Base-by-base conservation (phyloP, 2,113 vertebrate species). In the Psophia crepitans region DNA sequence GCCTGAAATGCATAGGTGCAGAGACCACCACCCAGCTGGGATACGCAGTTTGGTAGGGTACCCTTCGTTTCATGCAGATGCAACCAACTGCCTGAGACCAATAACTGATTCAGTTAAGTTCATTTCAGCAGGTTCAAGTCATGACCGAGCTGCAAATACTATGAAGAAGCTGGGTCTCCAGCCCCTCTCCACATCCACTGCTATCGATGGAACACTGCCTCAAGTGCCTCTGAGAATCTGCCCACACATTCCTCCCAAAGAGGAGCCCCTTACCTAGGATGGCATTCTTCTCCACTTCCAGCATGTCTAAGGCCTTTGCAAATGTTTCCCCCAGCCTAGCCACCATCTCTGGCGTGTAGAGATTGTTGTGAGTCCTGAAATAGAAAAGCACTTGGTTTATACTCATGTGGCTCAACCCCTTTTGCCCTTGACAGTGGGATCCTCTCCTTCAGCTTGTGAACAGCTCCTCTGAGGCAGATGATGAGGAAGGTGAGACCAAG, bases 221-320 rank as follows among this genome's bases (percentile, higher is more conserved):
- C 53, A 71, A 27, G 21, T 20, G 64, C 12, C 11, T 68, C n/a
- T 19, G 18, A 41, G 39, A 53, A 68, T 58, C 39, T 61, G 44
- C 46, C 51, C 39, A 77, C 14, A 30, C 12, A 22, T n/a, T 78
- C 24, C 14, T 56, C 56, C 39, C 1, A 1, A 79, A 63, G 56
- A 92, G 58, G 58, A 65, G 65, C 35, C 68, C 97, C 95, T 98
- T 98, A 99, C 99, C 99, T 93, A 99, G 98, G 97, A 99, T 98
- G 77, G 98, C 86, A 71, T 99, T 99, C 96, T 99, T 99, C 92
- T 99, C 99, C 53, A 97, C 97, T 20, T 99, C 99, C 98, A 99
- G 98, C 97, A 99, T 98, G 33, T 99, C 99, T 61, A 99, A 97
- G 41, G 98, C 98, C 75, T 98, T 98, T 58, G 97, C 95, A 91